Evolutionary conservation across 2,888 invertebrate species (phyloP).

Genomic region (Brachypalpus laphriformis): DNA sequence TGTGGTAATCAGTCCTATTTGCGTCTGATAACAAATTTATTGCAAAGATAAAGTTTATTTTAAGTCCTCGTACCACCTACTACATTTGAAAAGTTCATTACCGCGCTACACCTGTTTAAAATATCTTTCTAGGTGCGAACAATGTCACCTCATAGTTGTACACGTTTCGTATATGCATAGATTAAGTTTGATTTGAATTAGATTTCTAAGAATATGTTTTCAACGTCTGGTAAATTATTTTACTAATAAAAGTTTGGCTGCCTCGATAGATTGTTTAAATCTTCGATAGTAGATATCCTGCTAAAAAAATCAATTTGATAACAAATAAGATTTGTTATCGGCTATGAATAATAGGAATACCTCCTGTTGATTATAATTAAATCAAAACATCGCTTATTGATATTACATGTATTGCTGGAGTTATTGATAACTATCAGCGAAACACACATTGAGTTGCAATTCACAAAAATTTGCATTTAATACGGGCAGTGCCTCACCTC

Average conservation of each 20-base stretch:
- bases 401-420: neutral
- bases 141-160: slow-evolving; percentile 9
- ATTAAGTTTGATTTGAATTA: neutral
- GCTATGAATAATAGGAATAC: too few species aligned
- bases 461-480: neutral
- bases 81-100: slow-evolving; percentile 14
- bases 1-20: neutral
- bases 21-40: neutral
- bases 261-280: neutral
- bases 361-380: too few species aligned
- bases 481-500: too few species aligned
- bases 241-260: neutral
- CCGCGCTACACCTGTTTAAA: neutral
- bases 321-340: too few species aligned
- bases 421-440: neutral
- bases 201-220: neutral
- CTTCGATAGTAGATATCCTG: neutral
- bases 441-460: neutral
- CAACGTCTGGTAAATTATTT: neutral
- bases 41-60: slow-evolving; percentile 1
- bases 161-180: neutral
- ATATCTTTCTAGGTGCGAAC: neutral
- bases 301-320: too few species aligned
- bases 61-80: neutral
- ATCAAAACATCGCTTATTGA: too few species aligned